phyloP scores from a whole-genome alignment of 2,797 vertebrate genomes.

The Morus bassanus region DNA sequence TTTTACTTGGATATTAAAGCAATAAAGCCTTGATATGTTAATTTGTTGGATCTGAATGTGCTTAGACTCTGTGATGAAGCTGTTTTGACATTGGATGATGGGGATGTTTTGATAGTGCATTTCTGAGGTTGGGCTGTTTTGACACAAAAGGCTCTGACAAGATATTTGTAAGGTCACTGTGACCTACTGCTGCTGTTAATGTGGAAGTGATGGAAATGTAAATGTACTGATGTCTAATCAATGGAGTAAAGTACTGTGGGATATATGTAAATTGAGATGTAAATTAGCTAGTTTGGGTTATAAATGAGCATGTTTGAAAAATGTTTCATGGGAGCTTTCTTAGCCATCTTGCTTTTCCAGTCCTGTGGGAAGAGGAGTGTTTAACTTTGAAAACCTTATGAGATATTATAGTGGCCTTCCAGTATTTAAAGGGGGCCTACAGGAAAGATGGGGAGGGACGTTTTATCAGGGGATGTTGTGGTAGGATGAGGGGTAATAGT shows the following conservation, averaged over 20 bases:
- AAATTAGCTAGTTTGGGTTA: conserved; percentile 15
- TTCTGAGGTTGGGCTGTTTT: conserved; percentile 57
- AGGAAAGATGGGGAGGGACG: not conserved
- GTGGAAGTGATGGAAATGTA: conserved; percentile 38
- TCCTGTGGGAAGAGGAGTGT: rapidly evolving
- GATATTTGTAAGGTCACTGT: conserved; percentile 55
- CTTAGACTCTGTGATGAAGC: conserved; percentile 14
- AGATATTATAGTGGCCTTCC: not conserved
- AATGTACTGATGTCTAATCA: conserved; percentile 50
- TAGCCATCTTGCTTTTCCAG: not conserved
- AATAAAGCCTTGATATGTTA: conserved; percentile 56
- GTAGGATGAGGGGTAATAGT: rapidly evolving
- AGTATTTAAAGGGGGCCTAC: not conserved
- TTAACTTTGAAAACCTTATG: not conserved
- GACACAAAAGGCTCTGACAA: conserved; percentile 66
- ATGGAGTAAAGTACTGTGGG: conserved; percentile 26
- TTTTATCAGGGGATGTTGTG: not conserved
- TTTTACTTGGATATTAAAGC: conserved; percentile 42
- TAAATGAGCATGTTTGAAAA: conserved; percentile 6
- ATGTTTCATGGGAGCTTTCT: not conserved
- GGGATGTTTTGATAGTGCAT: conserved; percentile 49
- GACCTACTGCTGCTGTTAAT: conserved; percentile 26
- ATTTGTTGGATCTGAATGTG: conserved; percentile 21
- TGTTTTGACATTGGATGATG: conserved; percentile 55
- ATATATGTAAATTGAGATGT: conserved; percentile 39